Evolutionary conservation across 2,113 vertebrate species (phyloP), one percentile per base, ranked within the genome.

Genomic region (Nerophis ophidion): DNA sequence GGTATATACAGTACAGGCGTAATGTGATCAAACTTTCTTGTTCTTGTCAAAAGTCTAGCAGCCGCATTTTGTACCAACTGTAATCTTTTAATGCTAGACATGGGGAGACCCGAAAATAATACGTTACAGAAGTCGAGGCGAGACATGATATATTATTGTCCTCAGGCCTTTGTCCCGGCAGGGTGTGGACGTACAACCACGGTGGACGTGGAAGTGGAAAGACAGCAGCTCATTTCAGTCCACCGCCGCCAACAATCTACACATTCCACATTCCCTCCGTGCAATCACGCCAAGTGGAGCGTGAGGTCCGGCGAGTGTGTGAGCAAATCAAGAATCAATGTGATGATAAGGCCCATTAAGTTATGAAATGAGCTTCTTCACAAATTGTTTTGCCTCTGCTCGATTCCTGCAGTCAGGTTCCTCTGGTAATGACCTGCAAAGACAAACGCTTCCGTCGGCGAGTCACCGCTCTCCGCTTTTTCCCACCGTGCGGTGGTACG

Each of bases 271-370:
- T 80, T 83, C 81, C 77, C 66, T 78, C 59, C 72, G 74, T 71
- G 76, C 79, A 83, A 82, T 87, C 80, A 73, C 80, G 76, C 69
- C 77, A 80, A 77, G 66, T 84, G 79, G 84, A 84, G 82, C 81
- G 75, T 84, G 71, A 74, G 82, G 79, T 86, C 81, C 81, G 76
- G 81, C 84, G 67, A 81, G 76, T 66, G 77, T 81, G 72, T 84
- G 81, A 81, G 80, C 81, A 87, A 87, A 87, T 85, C 82, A 86
- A 84, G 78, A 86, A 86, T 87, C 82, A 88, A 86, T 87, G 84
- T 84, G 85, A 88, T 87, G 82, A 86, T 84, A 85, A 84, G 85
- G 87, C 77, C 82, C 87, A 87, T 87, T 87, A 87, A 83, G 82
- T 87, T 82, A 86, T 85, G 81, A 87, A 87, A 86, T 87, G 75